phyloP scores from a whole-genome alignment of 2,797 vertebrate genomes.

The Momotus momota region DNA sequence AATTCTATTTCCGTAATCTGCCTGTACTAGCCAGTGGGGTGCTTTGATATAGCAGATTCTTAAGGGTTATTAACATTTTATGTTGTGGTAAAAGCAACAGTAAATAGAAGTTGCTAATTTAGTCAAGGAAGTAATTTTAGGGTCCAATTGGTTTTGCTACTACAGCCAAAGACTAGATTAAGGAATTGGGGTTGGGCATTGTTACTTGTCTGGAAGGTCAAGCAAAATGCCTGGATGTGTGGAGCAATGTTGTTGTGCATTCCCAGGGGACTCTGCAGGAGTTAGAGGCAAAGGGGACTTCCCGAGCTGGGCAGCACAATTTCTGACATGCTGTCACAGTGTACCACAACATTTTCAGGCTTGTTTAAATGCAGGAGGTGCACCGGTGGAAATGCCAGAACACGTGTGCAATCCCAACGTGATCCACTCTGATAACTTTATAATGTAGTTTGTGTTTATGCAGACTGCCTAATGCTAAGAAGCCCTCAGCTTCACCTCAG shows the following conservation, averaged over 20 bases:
- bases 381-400: background rate
- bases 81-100: background rate
- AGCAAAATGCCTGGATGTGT: background rate
- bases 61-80: background rate
- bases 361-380: background rate
- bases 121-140: background rate
- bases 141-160: background rate
- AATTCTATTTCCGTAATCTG: background rate
- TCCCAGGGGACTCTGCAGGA: background rate
- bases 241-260: fast-evolving
- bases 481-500: background rate
- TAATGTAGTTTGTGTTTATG: background rate
- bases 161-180: background rate
- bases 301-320: background rate
- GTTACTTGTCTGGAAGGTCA: background rate
- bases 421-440: background rate
- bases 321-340: background rate
- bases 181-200: background rate
- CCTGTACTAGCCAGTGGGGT: background rate
- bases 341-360: background rate
- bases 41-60: background rate
- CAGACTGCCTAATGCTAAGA: background rate
- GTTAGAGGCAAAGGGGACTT: background rate
- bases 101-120: background rate
- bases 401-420: background rate